A percentile compares a stretch with the other conserved stretches of the same genome.
Evolutionary conservation across 2,797 vertebrate species (phyloP).

Genomic region (Coccyzus lansbergi): DNA sequence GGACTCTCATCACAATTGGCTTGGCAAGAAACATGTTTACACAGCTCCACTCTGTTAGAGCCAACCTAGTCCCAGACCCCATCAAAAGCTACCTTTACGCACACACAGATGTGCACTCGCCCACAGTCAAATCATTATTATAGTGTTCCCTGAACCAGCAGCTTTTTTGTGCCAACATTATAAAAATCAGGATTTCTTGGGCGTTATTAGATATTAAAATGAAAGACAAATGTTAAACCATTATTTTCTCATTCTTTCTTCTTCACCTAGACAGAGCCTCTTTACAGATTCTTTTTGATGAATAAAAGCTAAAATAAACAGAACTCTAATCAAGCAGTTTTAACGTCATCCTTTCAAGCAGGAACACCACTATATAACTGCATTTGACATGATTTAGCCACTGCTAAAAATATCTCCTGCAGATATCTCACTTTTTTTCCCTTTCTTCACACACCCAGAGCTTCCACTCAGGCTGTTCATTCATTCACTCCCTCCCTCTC

Average conservation of each 20-base stretch:
- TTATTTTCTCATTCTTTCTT: not conserved
- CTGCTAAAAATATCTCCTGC: not conserved
- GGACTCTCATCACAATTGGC: not conserved
- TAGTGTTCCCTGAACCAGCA: not conserved
- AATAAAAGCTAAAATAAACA: not conserved
- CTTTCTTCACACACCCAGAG: not conserved
- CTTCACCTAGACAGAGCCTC: not conserved
- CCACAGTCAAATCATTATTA: not conserved
- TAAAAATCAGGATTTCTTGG: not conserved
- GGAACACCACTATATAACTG: not conserved
- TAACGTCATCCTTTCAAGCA: not conserved
- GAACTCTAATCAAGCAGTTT: not conserved
- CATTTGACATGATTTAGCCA: not conserved
- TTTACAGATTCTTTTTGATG: not conserved
- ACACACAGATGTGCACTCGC: not conserved
- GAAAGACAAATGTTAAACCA: not conserved
- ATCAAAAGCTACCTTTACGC: not conserved
- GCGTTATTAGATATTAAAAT: not conserved
- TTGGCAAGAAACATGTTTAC: not conserved
- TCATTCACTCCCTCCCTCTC: not conserved
- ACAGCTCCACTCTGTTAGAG: not conserved
- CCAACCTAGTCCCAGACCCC: not conserved
- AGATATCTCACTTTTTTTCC: not conserved
- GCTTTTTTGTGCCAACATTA: not conserved
- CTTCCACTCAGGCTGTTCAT: not conserved